These are phyloP conservation scores for Euleptes europaea DNA, from an alignment of 2,113 vertebrate genomes.

Conservation along the genomic window DNA sequence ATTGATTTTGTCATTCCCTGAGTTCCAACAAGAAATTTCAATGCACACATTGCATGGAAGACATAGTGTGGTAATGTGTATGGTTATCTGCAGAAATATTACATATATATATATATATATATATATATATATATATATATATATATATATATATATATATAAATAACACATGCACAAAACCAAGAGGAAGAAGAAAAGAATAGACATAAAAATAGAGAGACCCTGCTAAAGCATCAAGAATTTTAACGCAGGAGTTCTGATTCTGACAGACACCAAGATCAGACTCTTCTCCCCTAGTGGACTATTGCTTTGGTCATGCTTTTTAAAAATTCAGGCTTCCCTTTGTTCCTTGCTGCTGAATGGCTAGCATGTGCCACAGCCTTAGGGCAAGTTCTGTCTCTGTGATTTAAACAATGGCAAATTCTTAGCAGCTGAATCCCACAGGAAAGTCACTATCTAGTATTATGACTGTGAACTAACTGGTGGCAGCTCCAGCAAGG, in stretches of 20 bases:
- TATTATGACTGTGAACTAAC: neutral
- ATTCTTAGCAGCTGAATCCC: neutral
- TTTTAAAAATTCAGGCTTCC: neutral
- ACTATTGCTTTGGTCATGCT: neutral
- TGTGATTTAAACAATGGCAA: conserved; percentile 2
- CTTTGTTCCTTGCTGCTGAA: conserved; percentile 11
- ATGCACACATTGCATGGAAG: neutral
- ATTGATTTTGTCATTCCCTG: neutral
- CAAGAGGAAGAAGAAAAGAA: neutral
- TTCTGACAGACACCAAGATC: neutral
- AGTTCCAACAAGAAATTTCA: neutral
- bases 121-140: neutral
- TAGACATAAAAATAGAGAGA: too few species aligned
- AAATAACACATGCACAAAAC: neutral
- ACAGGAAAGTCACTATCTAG: neutral
- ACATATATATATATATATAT: neutral
- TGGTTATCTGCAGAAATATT: neutral
- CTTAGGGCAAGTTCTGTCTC: neutral
- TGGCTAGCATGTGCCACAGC: neutral
- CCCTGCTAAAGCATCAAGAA: too few species aligned
- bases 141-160: neutral
- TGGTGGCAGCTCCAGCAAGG: neutral
- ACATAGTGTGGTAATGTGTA: neutral
- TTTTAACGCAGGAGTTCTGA: neutral
- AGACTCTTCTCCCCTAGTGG: neutral